phyloP scores from a whole-genome alignment of 2,113 vertebrate genomes.

The Psophia crepitans region DNA sequence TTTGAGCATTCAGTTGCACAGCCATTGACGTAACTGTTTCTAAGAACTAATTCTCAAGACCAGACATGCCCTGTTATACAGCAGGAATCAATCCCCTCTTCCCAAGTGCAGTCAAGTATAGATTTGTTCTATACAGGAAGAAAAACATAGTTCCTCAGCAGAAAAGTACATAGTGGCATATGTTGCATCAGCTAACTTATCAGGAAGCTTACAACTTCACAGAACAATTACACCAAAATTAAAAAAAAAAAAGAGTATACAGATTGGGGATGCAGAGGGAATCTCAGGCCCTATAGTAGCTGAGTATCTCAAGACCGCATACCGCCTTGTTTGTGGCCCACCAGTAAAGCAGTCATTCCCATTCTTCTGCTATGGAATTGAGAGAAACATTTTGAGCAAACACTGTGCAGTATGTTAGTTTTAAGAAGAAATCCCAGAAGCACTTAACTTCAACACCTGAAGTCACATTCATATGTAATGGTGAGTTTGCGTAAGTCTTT shows the following conservation, averaged over 20 bases:
- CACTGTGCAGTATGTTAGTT: background rate
- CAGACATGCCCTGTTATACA: background rate
- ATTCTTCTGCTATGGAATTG: background rate
- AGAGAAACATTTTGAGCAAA: background rate
- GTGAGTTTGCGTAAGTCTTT: background rate
- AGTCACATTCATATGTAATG: background rate
- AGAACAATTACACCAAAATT: background rate
- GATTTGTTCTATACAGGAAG: background rate
- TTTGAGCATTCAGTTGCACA: background rate
- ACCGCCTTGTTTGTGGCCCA: background rate
- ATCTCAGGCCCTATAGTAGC: background rate
- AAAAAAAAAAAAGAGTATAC: background rate
- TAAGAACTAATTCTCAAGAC: background rate
- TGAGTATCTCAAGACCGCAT: rapidly evolving
- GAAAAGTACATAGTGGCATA: background rate
- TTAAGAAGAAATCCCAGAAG: background rate
- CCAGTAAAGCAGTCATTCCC: background rate
- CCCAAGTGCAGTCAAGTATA: background rate
- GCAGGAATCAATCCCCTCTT: background rate
- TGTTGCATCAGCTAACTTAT: background rate
- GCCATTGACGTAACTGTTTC: background rate
- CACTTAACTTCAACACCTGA: background rate
- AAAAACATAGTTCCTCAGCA: background rate
- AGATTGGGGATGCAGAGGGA: background rate
- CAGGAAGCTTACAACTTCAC: background rate